These are phyloP conservation scores for Poicephalus gulielmi DNA, from an alignment of 2,113 vertebrate species.

Conservation along the genomic window DNA sequence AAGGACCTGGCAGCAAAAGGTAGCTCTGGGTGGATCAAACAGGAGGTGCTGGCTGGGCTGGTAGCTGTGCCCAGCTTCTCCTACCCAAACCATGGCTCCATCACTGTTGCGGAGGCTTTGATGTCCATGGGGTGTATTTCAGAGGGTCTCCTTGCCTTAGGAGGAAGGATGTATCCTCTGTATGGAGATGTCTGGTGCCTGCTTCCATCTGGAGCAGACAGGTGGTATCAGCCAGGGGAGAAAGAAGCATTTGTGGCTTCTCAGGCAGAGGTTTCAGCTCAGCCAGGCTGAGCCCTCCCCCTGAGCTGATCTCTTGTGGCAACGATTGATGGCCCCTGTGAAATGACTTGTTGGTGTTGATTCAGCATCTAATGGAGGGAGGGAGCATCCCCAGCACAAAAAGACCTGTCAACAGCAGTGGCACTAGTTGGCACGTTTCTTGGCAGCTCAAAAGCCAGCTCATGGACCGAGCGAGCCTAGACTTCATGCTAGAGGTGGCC, in stretches of 20 bases:
- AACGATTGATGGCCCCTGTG: not conserved
- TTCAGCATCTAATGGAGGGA: not conserved
- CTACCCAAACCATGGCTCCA: fast-evolving
- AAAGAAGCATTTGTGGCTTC: not conserved
- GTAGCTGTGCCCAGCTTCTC: not conserved
- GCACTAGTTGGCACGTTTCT: constrained; percentile 50
- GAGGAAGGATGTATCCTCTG: not conserved
- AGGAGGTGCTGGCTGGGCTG: not conserved
- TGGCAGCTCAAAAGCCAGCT: constrained; percentile 18
- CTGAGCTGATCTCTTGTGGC: not conserved
- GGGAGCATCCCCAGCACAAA: not conserved
- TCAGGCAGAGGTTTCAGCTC: not conserved
- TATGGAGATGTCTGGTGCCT: not conserved
- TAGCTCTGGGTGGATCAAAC: not conserved
- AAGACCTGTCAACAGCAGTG: not conserved
- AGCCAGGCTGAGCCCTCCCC: not conserved
- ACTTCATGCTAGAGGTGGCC: constrained; percentile 44
- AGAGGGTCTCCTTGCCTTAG: not conserved
- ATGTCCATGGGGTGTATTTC: not conserved
- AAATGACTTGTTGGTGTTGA: not conserved
- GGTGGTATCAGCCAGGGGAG: not conserved
- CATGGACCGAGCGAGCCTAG: not conserved
- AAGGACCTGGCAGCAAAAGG: constrained; percentile 94
- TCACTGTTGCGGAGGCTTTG: not conserved
- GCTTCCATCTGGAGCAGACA: not conserved